A percentile compares a stretch with the other conserved stretches of the same genome.
Evolutionary conservation across 2,888 invertebrate species (phyloP).

Genomic region (Eubasilissa splendida): DNA sequence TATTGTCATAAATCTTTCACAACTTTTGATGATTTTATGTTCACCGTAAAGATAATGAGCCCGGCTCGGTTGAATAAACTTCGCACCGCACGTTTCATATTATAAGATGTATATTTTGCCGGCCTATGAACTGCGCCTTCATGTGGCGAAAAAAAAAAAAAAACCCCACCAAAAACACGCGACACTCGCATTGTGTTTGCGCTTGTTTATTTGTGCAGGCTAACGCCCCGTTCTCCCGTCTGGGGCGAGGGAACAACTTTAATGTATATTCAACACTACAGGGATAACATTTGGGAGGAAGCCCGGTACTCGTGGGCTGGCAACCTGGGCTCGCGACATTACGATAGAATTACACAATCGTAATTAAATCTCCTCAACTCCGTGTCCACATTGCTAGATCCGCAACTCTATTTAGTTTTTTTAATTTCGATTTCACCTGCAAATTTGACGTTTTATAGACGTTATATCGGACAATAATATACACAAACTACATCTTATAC

Average conservation of each 20-base stretch:
- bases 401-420: too few species aligned
- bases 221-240: background rate
- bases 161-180: slow-evolving; percentile 5
- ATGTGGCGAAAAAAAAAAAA: background rate
- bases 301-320: too few species aligned
- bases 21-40: background rate
- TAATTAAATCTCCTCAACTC: too few species aligned
- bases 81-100: background rate
- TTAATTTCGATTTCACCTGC: too few species aligned
- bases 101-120: background rate
- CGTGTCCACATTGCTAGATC: too few species aligned
- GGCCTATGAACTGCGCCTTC: slow-evolving; percentile 8
- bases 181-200: slow-evolving; percentile 12
- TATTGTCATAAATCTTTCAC: slow-evolving; percentile 6
- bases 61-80: slow-evolving; percentile 7
- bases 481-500: too few species aligned
- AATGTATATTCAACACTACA: background rate
- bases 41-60: background rate
- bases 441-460: too few species aligned
- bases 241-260: background rate
- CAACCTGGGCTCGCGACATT: too few species aligned
- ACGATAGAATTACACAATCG: too few species aligned
- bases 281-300: slow-evolving; percentile 9
- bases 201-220: slow-evolving; percentile 6
- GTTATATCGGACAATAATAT: too few species aligned